Percentiles rank a stretch among this genome's conserved stretches.
phyloP scores from a whole-genome alignment of 2,113 vertebrate genomes.

The Cnemophilus loriae region DNA sequence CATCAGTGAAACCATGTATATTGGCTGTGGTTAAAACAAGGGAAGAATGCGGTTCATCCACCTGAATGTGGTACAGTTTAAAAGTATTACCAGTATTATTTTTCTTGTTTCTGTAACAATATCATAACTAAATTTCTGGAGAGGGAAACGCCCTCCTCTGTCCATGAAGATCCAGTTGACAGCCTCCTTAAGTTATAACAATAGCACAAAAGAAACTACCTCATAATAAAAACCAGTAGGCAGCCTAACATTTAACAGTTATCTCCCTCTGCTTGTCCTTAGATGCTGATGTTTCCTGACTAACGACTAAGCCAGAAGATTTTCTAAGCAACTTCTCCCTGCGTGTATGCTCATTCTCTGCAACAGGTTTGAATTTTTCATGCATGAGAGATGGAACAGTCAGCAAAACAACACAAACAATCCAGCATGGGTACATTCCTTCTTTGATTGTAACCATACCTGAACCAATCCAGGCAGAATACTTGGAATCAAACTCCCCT shows the following conservation, averaged over 20 bases:
- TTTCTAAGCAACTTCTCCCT: background rate
- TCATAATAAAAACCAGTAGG: background rate
- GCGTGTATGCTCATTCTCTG: background rate
- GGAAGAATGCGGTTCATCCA: background rate
- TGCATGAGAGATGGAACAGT: background rate
- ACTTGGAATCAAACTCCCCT: background rate
- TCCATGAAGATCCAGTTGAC: background rate
- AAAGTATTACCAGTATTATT: background rate
- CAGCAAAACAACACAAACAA: background rate
- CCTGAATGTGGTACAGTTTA: background rate
- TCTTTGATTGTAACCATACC: background rate
- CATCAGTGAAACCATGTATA: background rate
- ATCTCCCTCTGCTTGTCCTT: background rate
- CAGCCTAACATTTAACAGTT: background rate
- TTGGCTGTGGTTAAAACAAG: background rate
- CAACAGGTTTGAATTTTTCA: background rate
- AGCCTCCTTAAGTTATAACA: background rate
- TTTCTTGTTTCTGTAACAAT: background rate
- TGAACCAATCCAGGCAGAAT: background rate
- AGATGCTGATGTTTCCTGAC: background rate
- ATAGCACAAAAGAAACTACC: background rate
- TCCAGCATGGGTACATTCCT: background rate
- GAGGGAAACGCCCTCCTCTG: background rate
- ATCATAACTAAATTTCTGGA: background rate
- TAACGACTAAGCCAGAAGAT: background rate